Conservation (phyloP, 2,888 invertebrate genomes). For the Nephrotoma flavescens region DNA sequence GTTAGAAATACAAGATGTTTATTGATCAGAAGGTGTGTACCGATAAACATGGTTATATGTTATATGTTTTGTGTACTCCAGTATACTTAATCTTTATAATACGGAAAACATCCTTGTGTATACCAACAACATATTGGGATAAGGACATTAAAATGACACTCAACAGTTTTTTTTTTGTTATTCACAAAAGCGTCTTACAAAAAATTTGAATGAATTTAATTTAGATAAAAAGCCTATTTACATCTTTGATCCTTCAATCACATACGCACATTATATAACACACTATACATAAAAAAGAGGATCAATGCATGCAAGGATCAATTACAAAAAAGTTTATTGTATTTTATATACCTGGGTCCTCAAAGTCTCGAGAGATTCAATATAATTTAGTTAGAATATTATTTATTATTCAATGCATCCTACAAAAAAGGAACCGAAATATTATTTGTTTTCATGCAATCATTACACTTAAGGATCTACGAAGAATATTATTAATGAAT, state of each 20-base stretch:
- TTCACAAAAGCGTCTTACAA: not conserved
- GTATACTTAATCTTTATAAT: not conserved
- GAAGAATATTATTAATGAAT: not conserved
- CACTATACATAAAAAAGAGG: not conserved
- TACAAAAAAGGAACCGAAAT: not conserved
- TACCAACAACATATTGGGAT: not conserved
- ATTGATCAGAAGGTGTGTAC: not conserved
- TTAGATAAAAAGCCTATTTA: not conserved
- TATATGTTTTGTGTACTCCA: not conserved
- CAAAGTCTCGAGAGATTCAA: not conserved
- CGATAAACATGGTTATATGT: not conserved
- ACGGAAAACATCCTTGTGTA: not conserved
- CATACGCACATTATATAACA: not conserved
- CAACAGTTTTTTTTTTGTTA: not conserved
- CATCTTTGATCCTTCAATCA: not conserved
- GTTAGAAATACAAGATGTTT: not conserved
- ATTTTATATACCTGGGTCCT: not conserved
- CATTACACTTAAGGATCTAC: not conserved
- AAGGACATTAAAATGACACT: not conserved
- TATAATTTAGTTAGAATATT: not conserved
- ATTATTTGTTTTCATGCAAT: not conserved
- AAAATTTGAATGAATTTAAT: not conserved
- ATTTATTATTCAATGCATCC: not conserved
- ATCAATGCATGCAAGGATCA: not conserved
- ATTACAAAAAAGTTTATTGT: not conserved